A percentile compares a stretch with the other conserved stretches of the same genome.
Evolutionary conservation across 2,888 invertebrate genomes (phyloP).

Genomic region (Ceratothoa steindachneri): DNA sequence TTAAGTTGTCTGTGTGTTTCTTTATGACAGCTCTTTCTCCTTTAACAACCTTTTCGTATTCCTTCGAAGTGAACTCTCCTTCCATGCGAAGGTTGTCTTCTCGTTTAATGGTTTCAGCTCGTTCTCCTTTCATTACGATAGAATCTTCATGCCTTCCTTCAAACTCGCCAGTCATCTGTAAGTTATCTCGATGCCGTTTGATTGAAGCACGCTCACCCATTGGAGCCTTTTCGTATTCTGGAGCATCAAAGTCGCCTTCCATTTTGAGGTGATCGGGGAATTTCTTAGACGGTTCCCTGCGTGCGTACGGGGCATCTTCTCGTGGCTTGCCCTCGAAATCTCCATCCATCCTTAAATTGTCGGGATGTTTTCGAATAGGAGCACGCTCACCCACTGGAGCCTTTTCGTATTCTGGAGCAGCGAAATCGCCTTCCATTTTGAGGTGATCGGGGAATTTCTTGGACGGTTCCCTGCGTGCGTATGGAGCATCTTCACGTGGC

Average conservation of each 20-base stretch:
- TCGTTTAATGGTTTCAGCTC: slow-evolving; percentile 51
- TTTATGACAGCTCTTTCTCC: slow-evolving; percentile 34
- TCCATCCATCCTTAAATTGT: slow-evolving; percentile 58
- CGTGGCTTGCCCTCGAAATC: slow-evolving; percentile 59
- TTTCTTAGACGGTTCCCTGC: slow-evolving; percentile 34
- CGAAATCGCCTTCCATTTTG: slow-evolving; percentile 63
- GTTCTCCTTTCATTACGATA: slow-evolving; percentile 27
- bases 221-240: slow-evolving; percentile 56
- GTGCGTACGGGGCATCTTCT: slow-evolving; percentile 32
- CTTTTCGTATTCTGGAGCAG: slow-evolving; percentile 19
- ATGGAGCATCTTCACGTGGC: slow-evolving; percentile 53
- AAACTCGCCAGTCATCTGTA: slow-evolving; percentile 56
- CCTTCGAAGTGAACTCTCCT: slow-evolving; percentile 51
- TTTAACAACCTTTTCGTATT: slow-evolving; percentile 20
- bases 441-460: slow-evolving; percentile 55
- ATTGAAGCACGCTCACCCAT: slow-evolving; percentile 56
- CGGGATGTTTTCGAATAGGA: slow-evolving; percentile 56
- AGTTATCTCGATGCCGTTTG: slow-evolving; percentile 55
- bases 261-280: slow-evolving; percentile 51
- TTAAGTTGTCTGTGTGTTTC: slow-evolving; percentile 37
- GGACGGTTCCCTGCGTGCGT: slow-evolving; percentile 52
- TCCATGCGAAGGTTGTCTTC: slow-evolving; percentile 60
- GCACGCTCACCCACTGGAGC: slow-evolving; percentile 55
- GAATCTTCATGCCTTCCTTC: slow-evolving; percentile 57
- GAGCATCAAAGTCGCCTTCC: slow-evolving; percentile 59